Evolutionary conservation across 2,113 vertebrate genomes (phyloP), one percentile per base, ranked within the genome.

Genomic region (Rhinoderma darwinii): DNA sequence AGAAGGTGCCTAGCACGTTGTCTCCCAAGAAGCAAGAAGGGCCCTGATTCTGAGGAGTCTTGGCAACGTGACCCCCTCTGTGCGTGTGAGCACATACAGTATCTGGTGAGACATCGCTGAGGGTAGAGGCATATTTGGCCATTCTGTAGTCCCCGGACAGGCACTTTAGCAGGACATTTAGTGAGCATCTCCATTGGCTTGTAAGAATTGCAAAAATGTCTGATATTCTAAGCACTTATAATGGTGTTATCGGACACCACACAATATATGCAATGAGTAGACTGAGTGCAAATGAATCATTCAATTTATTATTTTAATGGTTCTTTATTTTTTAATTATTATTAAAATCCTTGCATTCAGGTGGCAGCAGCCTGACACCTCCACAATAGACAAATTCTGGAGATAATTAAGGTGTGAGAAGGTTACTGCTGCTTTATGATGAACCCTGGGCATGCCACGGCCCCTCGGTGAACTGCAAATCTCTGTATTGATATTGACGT

Each of bases 391-490:
- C 14, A 5, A 5, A 20, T 77, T 77, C 9, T 25, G 9, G 43
- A 77, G 44, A 30, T 54, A 54, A 78, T 32, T 12, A 22, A 78
- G 76, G 47, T 54, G 76, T 20, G 27, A 78, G 76, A 54, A 78
- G 76, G 47, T 12, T 22, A 4, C 76, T 22, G 1, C 20, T 18
- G 10, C 14, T 54, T 30, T 51, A 8, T 39, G 27, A 47, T 47
- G 22, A 44, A 47, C 41, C 1, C 2, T n/a, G 8, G 1, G 18
- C 75, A 77, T 4, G 32, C 47, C 75, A 15, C 9, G 32, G 17
- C 76, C 76, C 32, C 27, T 78, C 10, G 35, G 76, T 54, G 44
- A 47, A 54, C 56, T 44, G 25, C 56, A 63, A 27, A 44, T 18
- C 10, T 12, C 20, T 25, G 11, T 30, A n/a, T 8, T 66, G 37